These are phyloP conservation scores for Anoplophora glabripennis DNA, from an alignment of 1,140 invertebrate species.

Conservation along the genomic window DNA sequence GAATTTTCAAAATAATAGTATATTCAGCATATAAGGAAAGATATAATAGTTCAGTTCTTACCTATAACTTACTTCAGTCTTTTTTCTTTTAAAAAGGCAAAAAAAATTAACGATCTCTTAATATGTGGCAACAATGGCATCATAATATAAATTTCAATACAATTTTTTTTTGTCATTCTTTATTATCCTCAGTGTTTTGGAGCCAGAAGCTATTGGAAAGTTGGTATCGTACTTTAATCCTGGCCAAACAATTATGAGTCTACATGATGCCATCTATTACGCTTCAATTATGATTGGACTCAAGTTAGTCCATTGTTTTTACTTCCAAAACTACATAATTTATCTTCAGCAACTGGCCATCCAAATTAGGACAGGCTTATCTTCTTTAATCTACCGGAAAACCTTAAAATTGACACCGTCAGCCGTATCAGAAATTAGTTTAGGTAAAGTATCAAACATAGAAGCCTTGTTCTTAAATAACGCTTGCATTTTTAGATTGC, in stretches of 20 bases:
- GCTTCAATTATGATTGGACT: constrained; percentile 23
- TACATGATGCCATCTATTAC: constrained; percentile 31
- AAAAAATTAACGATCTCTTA: too few relatives aligned
- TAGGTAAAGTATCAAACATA: constrained; percentile 60
- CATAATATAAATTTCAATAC: background rate
- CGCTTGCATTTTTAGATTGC: too few relatives aligned
- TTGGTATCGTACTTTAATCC: constrained; percentile 28
- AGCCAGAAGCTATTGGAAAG: constrained; percentile 18
- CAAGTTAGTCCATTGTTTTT: constrained; percentile 23
- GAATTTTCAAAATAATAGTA: too few relatives aligned
- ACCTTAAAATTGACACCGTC: constrained; percentile 64
- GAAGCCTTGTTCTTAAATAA: too few relatives aligned
- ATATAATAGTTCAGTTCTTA: too few relatives aligned
- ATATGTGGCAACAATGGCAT: background rate
- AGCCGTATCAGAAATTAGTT: constrained; percentile 72
- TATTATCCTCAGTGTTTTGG: constrained; percentile 8
- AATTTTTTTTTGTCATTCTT: background rate
- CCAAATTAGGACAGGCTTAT: constrained; percentile 74
- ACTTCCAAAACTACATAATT: constrained; percentile 73
- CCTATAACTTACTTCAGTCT: too few relatives aligned
- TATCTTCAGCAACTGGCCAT: constrained; percentile 69
- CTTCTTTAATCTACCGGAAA: constrained; percentile 80
- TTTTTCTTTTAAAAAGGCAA: too few relatives aligned
- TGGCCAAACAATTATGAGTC: constrained; percentile 21
- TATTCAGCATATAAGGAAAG: too few relatives aligned